phyloP scores from a whole-genome alignment of 2,113 vertebrate species.

The Anoplopoma fimbria region DNA sequence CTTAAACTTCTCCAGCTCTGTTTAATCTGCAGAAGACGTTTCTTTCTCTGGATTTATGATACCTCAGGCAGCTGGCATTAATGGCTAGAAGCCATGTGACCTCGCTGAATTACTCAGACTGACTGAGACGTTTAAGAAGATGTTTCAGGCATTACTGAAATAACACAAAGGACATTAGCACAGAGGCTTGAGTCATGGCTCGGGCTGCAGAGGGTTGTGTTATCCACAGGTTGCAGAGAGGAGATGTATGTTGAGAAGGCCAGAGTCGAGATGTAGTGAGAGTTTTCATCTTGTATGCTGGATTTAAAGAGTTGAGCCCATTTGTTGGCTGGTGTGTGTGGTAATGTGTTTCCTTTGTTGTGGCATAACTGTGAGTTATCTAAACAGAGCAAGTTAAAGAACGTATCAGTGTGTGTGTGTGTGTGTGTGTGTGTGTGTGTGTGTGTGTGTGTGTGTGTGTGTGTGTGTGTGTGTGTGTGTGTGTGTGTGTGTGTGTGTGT shows the following conservation, averaged over 20 bases:
- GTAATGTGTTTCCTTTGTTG: slow-evolving; percentile 20
- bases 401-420: slow-evolving; percentile 24
- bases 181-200: slow-evolving; percentile 34
- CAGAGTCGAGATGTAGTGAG: slow-evolving; percentile 5
- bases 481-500: slow-evolving; percentile 26
- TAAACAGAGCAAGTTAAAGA: slow-evolving; percentile 37
- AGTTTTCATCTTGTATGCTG: slow-evolving; percentile 1
- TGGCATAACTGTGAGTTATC: background rate
- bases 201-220: slow-evolving; percentile 27
- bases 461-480: slow-evolving; percentile 28
- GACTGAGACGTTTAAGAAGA: slow-evolving; percentile 64
- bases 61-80: slow-evolving; percentile 55
- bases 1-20: slow-evolving; percentile 66
- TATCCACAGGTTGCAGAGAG: slow-evolving; percentile 25
- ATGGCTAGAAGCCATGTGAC: slow-evolving; percentile 62
- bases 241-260: slow-evolving; percentile 17
- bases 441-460: slow-evolving; percentile 35
- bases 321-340: slow-evolving; percentile 7
- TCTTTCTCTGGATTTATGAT: slow-evolving; percentile 70
- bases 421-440: slow-evolving; percentile 28
- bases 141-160: slow-evolving; percentile 51
- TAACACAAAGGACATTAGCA: slow-evolving; percentile 57
- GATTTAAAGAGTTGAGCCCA: background rate
- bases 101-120: slow-evolving; percentile 49
- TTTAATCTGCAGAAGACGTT: slow-evolving; percentile 70